Percentiles rank a stretch among this genome's conserved stretches.
These are phyloP conservation scores for Varroa destructor DNA, from an alignment of 1,140 invertebrate genomes.

Conservation along the genomic window DNA sequence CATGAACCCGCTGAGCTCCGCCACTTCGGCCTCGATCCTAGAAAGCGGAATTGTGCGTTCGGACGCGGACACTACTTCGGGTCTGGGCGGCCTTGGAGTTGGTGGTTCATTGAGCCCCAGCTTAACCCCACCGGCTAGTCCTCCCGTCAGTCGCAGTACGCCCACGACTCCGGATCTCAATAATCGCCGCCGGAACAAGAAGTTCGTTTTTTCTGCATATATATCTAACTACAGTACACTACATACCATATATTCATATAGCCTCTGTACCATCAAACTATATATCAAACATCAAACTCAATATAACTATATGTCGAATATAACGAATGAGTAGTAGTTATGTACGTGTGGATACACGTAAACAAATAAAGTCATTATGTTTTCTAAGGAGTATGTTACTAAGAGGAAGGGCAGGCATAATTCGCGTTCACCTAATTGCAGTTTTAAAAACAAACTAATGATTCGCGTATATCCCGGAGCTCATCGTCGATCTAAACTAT, in stretches of 20 bases:
- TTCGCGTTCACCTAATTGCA: too few relatives aligned
- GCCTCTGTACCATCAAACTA: too few relatives aligned
- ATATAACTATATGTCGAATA: too few relatives aligned
- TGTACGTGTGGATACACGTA: too few relatives aligned
- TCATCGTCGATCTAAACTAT: not conserved
- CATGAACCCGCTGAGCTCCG: slow-evolving; percentile 18
- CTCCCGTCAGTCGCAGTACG: slow-evolving; percentile 20
- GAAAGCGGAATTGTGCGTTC: slow-evolving; percentile 10
- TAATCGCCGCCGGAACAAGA: slow-evolving; percentile 15
- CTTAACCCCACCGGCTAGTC: slow-evolving; percentile 7
- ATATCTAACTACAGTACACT: too few relatives aligned
- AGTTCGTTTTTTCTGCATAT: not conserved
- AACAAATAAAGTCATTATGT: too few relatives aligned
- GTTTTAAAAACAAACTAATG: not conserved
- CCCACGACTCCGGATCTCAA: slow-evolving; percentile 22
- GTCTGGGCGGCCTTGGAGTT: not conserved
- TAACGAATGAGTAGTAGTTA: too few relatives aligned
- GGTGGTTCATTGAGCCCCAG: not conserved
- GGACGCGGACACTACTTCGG: slow-evolving; percentile 9
- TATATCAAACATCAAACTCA: too few relatives aligned
- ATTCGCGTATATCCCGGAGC: not conserved
- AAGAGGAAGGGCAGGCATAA: too few relatives aligned
- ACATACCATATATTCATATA: too few relatives aligned
- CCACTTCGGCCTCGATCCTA: slow-evolving; percentile 21
- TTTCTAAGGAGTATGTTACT: too few relatives aligned